Evolutionary conservation across 2,797 vertebrate species (phyloP), one percentile per base, ranked within the genome.

Genomic region (Myripristis murdjan): DNA sequence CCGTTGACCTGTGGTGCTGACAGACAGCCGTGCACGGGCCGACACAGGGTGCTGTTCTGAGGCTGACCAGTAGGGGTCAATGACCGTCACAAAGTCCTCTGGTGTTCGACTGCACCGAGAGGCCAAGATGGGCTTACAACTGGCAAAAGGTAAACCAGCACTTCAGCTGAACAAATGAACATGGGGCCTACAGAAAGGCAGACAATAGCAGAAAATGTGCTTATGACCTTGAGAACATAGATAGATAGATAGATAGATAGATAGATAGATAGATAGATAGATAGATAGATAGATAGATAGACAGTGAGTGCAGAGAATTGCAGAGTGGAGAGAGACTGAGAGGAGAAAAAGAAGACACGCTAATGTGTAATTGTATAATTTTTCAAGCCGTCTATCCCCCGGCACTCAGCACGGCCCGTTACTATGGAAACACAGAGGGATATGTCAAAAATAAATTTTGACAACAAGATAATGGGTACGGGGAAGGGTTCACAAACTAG

Each of bases 51-150:
- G 87, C 48, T 77, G 59, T 90, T 84, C 79, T 56, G 7, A 6
- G 37, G 60, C 59, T 63, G 64, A 66, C 90, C 91, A 91, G 82
- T 68, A 93, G 92, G 89, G 90, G 92, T 88, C 92, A 87, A 83
- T 82, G 87, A 77, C 79, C 49, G 26, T 89, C 72, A 78, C 49
- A 78, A 64, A 72, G 72, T 85, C 61, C 28, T n/a, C n/a, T n/a
- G n/a, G n/a, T 28, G 18, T 23, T 20, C 35, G 15, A 46, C 22
- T 37, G 37, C 54, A 26, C 64, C 46, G 2, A 18, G 53, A 41
- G 26, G 7, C n/a, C 7, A 35, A n/a, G 1, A 18, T 37, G 7
- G 64, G 41, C 3, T 22, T 31, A 49, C 65, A 41, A 23, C 33
- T 20, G n/a, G 31, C 18, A 56, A 15, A 15, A 3, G 64, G 20